Evolutionary conservation across 2,113 vertebrate genomes (phyloP).

Genomic region (Catharus fuscescens): DNA sequence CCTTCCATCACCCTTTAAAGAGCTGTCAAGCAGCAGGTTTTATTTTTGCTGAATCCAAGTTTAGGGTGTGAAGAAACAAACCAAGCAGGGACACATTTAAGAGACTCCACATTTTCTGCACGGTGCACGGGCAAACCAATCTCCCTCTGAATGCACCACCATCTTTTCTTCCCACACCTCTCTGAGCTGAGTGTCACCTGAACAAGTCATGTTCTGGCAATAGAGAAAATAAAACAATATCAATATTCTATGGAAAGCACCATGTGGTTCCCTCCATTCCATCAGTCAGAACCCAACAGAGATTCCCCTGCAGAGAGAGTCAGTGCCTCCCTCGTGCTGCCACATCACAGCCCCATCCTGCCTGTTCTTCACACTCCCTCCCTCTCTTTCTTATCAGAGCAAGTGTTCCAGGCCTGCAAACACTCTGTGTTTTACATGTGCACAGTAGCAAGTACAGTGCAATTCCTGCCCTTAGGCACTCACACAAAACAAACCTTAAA

Average conservation of each 20-base stretch:
- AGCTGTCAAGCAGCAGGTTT: slow-evolving; percentile 19
- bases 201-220: not conserved
- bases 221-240: not conserved
- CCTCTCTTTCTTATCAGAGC: not conserved
- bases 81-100: not conserved
- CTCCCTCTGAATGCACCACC: not conserved
- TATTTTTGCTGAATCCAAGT: slow-evolving; percentile 12
- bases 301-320: not conserved
- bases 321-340: not conserved
- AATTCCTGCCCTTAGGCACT: slow-evolving; percentile 20
- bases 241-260: not conserved
- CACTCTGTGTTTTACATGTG: slow-evolving; percentile 24
- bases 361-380: not conserved
- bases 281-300: not conserved
- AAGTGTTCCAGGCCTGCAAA: slow-evolving; percentile 4
- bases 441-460: not conserved
- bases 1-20: not conserved
- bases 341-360: not conserved
- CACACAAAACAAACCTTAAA: not conserved
- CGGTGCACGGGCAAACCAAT: rapidly evolving
- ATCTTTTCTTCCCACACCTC: not conserved
- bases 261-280: not conserved
- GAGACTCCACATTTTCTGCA: not conserved
- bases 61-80: slow-evolving; percentile 1
- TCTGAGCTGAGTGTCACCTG: not conserved